Conservation (phyloP, 2,888 invertebrate genomes). For the Mythimna lalbum region DNA sequence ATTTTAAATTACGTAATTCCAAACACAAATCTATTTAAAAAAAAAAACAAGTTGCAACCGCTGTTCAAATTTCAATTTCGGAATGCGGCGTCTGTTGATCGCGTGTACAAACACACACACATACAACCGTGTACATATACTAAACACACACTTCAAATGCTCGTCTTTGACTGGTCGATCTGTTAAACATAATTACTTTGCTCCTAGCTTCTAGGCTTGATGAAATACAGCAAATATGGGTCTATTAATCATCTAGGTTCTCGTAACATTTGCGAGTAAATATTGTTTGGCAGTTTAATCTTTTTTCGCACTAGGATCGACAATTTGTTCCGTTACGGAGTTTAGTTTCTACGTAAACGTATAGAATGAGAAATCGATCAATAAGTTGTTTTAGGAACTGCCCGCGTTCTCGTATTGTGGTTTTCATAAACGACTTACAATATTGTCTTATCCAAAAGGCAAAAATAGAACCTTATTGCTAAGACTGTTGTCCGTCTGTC, state of each 20-base stretch:
- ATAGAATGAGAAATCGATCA: slow-evolving; percentile 3
- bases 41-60: slow-evolving; percentile 30
- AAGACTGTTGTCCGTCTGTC: too few species aligned
- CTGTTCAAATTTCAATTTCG: slow-evolving; percentile 54
- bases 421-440: not conserved
- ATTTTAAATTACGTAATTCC: too few species aligned
- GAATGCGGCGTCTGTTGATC: slow-evolving; percentile 12
- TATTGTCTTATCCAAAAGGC: too few species aligned
- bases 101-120: slow-evolving; percentile 2
- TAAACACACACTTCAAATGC: slow-evolving; percentile 30
- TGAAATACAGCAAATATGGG: slow-evolving; percentile 54
- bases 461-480: too few species aligned
- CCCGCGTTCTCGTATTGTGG: not conserved
- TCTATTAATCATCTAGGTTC: slow-evolving; percentile 57
- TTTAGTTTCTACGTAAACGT: not conserved
- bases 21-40: not conserved
- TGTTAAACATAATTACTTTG: slow-evolving; percentile 49
- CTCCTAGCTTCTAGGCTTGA: slow-evolving; percentile 49
- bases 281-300: slow-evolving; percentile 34
- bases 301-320: slow-evolving; percentile 18
- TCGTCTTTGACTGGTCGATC: slow-evolving; percentile 53
- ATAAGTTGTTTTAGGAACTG: not conserved
- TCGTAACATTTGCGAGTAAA: slow-evolving; percentile 47
- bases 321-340: slow-evolving; percentile 2
- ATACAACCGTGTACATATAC: too few species aligned